Evolutionary conservation across 92 coral and sea anemone genomes (phyloP).

Genomic region (Umimayanthus kanabou): DNA sequence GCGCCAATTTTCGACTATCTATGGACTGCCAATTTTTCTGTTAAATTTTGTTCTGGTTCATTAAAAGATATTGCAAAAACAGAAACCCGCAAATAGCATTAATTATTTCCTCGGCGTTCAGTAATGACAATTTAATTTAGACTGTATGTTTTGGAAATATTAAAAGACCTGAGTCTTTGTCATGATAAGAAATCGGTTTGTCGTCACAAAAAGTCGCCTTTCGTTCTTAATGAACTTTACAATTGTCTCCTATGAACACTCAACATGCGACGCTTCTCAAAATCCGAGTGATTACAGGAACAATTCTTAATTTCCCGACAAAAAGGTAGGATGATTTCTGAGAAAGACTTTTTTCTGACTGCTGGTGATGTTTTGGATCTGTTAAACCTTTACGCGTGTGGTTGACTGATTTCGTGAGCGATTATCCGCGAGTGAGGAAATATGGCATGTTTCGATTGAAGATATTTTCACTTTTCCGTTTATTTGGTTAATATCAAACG

Average conservation of each 20-base stretch:
- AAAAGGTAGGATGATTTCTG: background rate
- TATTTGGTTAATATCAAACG: background rate
- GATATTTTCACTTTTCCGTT: background rate
- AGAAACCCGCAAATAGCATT: constrained; percentile 32
- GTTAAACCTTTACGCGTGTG: background rate
- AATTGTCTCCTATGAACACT: background rate
- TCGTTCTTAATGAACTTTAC: background rate
- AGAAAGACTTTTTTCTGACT: too few species aligned
- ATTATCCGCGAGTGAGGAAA: too few species aligned
- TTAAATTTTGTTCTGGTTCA: background rate
- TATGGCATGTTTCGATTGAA: background rate
- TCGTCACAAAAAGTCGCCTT: background rate
- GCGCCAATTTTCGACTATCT: background rate
- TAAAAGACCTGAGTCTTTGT: background rate
- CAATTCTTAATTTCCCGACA: background rate
- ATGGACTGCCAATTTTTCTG: background rate
- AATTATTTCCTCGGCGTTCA: constrained; percentile 16
- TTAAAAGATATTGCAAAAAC: constrained; percentile 25
- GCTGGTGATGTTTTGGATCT: background rate
- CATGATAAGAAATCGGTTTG: background rate
- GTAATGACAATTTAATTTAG: constrained; percentile 32
- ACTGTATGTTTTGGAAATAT: constrained; percentile 32
- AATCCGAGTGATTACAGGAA: too few species aligned
- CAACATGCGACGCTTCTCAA: background rate
- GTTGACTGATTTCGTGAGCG: background rate